Base-by-base conservation (phyloP, 2,888 invertebrate genomes). In the Drosophila flavopinicola region DNA sequence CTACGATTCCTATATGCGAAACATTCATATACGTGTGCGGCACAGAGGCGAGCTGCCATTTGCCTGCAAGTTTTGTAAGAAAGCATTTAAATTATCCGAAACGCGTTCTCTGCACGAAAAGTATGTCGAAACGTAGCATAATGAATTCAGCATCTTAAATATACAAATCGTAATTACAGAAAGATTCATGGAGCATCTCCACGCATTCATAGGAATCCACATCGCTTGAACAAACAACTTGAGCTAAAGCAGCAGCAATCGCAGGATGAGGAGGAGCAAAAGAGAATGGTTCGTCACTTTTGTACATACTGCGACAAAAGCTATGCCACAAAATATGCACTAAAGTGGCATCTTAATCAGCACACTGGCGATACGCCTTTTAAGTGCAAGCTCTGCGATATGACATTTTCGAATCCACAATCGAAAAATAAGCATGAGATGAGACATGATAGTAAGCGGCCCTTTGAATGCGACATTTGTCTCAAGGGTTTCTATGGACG, bases 101-200 rank as follows among this genome's bases (percentile, higher is more conserved):
- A 92, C 93, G 0, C 88, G 95, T 25, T 94, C 93, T 82, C 93
- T 94, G 41, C 95, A 95, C 80, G 92, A 93, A 77, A 88, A 94
- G 38, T 94, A 93, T n/a, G 94, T 94, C 73, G 6, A 32, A 6
- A 32, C 10, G 29, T 7, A 11, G n/a, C 4, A 39, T 10, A 7
- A 39, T 44, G 3, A n/a, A 20, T 32, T 24, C 6, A 1, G 17
- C 10, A 38, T 17, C 2, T 6, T 7, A 23, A 35, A 13, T 6
- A 24, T 15, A 2, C 1, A 10, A 23, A 13, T 27, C 11, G 6
- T 11, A 2, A 15, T 53, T 65, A 10, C 24, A 78, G 78, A 13
- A 71, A 74, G 1, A 45, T 84, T 6, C 78, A 78, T 41, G 78
- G 75, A 37, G 84, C 78, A n/a, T 38, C 57, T 0, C 78, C 78